Evolutionary conservation across 2,888 invertebrate species (phyloP).

Genomic region (Protophormia terraenovae): DNA sequence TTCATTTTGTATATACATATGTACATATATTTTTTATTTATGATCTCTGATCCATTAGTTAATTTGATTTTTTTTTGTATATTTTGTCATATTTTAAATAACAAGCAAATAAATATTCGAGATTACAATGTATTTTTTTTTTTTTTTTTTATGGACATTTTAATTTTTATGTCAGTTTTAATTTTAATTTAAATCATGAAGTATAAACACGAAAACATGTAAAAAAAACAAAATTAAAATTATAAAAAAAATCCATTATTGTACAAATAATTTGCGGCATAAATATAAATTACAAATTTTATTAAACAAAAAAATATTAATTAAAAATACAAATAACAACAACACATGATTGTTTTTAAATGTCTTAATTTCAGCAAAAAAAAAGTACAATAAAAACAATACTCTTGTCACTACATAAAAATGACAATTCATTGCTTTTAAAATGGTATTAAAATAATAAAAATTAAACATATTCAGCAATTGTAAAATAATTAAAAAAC

Average conservation of each 20-base stretch:
- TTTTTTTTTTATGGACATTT: neutral
- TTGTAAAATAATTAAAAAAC: conserved; percentile 46
- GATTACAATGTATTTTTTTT: conserved; percentile 1
- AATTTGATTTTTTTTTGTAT: neutral
- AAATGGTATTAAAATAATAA: conserved; percentile 42
- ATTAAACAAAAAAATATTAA: conserved; percentile 11
- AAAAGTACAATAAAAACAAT: conserved; percentile 8
- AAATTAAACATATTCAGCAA: neutral
- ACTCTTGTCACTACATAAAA: conserved; percentile 54
- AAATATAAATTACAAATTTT: conserved; percentile 39
- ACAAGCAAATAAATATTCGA: neutral
- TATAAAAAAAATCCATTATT: conserved; percentile 33
- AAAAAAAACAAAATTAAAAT: conserved; percentile 25
- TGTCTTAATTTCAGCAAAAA: conserved; percentile 43
- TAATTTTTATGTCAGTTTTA: neutral
- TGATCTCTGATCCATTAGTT: conserved; percentile 25
- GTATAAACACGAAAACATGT: neutral
- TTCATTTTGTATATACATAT: neutral
- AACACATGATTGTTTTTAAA: conserved; percentile 35
- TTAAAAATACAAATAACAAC: conserved; percentile 31
- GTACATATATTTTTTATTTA: too few species aligned
- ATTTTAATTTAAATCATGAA: conserved; percentile 30
- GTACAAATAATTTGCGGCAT: conserved; percentile 17
- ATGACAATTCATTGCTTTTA: conserved; percentile 51
- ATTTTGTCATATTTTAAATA: neutral